Base-by-base conservation (phyloP, 2,797 vertebrate genomes). In the Acrocephalus scirpaceus region DNA sequence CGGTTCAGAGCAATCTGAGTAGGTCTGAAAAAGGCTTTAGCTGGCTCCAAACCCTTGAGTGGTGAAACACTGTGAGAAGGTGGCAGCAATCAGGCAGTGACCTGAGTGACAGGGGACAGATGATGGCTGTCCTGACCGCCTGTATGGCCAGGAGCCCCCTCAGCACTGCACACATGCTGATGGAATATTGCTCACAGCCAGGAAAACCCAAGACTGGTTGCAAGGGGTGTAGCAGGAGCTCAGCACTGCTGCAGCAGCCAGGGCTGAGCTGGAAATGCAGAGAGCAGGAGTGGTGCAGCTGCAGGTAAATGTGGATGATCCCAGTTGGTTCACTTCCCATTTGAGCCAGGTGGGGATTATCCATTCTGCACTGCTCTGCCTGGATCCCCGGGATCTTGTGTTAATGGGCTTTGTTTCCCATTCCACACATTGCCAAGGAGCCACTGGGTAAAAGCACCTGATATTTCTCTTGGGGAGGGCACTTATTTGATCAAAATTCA, bases 111-210 rank as follows among this genome's bases (percentile, higher is more conserved):
- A 74, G 60, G 27, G 57, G 71, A 61, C 4, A 83, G 34, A 10
- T 0, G 4, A 21, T 12, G 42, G 10, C 48, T 74, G 45, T 64
- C 78, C 62, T 53, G 36, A 6, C 11, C 0, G 0, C 4, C 48
- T 74, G 45, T 0, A 0, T 5, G 81, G 27, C 57, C 76, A 77
- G 57, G 27, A 77, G 26, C 51, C 69, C 6, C 10, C 16, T 62
- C 51, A 45, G 36, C 30, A 2, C 23, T 54, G n/a, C 51, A 47
- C 8, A 2, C 3, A 0, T 1, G 7, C 48, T 60, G 66, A 2
- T 53, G 56, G 26, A 60, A 16, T 54, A 2, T 8, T 3, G 0
- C 18, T 54, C 9, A 23, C 26, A 30, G 32, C 10, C 29, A 14
- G 22, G 9, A 27, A 45, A 65, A 75, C 7, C 36, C 50, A 30